Base-by-base conservation (phyloP, 1,140 invertebrate species). In the Leguminivora glycinivorella region DNA sequence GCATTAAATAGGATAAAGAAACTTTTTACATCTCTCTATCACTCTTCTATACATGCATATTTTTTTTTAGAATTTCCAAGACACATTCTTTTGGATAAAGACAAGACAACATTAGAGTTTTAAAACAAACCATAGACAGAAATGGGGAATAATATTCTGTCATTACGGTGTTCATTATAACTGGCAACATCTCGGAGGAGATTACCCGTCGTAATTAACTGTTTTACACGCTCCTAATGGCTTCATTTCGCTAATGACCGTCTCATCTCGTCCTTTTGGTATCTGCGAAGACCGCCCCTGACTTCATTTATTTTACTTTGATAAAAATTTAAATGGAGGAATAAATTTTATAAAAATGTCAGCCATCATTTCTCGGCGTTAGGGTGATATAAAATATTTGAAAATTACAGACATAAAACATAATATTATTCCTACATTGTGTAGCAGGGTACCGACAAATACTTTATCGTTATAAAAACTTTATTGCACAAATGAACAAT, bases 171-270 rank as follows among this genome's bases (percentile, higher is more conserved):
- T 73, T 76, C 72, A 80, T 82, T 72, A 79, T 73, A 75, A 80
- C 75, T n/a, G 40, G 25, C 38, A 70, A 25, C 70, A 56, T 17
- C 70, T 56, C 78, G 79, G 78, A 77, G 75, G 73, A 84, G 81
- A 86, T 84, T 83, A 78, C 76, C 68, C 63, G 71, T 60, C 74
- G 80, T 88, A 90, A 88, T 90, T 90, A 90, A 84, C 84, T 86
- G 83, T 85, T 90, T 90, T 88, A 90, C 86, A 85, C 88, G 82
- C 84, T 83, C 78, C 80, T 88, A 87, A 90, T 84, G 82, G 81
- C 84, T 90, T 88, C 83, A 90, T 88, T 87, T 75, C 81, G 81
- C 82, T 90, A 90, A 90, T 86, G 86, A 84, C 81, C 81, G 73
- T 71, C 76, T 81, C 82, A 78, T 75, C 78, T 82, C 80, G 75